Evolutionary conservation across 2,888 invertebrate genomes (phyloP), one percentile per base, ranked within the genome.

Genomic region (Cantharis lateralis): DNA sequence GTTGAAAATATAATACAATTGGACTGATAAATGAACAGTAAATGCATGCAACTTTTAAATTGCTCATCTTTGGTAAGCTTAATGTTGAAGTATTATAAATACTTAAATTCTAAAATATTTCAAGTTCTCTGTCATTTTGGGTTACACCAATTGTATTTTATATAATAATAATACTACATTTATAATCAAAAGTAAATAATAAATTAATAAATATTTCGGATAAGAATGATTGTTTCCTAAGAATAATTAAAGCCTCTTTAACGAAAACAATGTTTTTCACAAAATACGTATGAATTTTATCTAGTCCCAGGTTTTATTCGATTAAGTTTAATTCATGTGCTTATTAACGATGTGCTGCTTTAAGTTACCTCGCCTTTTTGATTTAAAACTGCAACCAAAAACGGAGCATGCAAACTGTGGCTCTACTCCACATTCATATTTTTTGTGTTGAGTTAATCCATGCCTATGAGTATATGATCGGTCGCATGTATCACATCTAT

Each of bases 361-460:
- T 15, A 88, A 82, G 75, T 86, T 86, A 69, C 84, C 84, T 74
- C 83, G 84, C n/a, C 85, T 84, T 73, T 86, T 86, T 20, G 84
- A 82, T 76, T 84, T 86, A 70, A 83, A 83, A 16, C 78, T 75
- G 79, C 89, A 89, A 66, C 75, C 79, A 48, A 75, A 68, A 13
- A 85, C 64, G 7, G 85, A 81, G 78, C 89, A 89, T 24, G 78
- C 80, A 81, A 88, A 89, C 80, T 85, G 85, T 10, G 88, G 88
- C 68, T 87, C 87, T 75, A 87, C 87, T 10, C 88, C 89, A 76
- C 90, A 89, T 78, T 89, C 86, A 72, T 84, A 85, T 77, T 82
- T 84, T 73, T 78, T 79, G 75, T 87, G 87, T 15, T 84, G 82
- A 26, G 78, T 81, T 48, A 86, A 75, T 7, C 83, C 84, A 11